A percentile compares a stretch with the other conserved stretches of the same genome.
Evolutionary conservation across 2,888 invertebrate species (phyloP).

Genomic region (Ectobius pallidus): DNA sequence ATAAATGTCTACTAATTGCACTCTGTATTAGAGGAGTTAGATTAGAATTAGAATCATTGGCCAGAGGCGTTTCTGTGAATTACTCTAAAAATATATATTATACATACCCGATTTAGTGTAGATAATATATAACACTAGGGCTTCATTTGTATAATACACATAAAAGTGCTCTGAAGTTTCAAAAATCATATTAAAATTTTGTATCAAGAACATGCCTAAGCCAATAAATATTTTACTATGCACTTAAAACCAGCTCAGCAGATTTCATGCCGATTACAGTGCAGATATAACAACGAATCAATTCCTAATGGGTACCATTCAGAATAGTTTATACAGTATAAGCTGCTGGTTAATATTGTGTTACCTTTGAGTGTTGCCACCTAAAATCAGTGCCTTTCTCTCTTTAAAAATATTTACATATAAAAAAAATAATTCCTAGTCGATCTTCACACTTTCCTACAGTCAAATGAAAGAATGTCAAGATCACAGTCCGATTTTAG

Average conservation of each 20-base stretch:
- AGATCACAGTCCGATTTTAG: constrained; percentile 4
- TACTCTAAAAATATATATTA: not conserved
- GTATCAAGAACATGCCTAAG: constrained; percentile 4
- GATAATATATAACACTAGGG: too few relatives aligned
- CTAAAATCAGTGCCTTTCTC: constrained; percentile 36
- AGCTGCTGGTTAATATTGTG: constrained; percentile 6
- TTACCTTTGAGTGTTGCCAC: constrained; percentile 15
- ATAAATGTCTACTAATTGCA: not conserved
- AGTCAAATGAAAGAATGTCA: not conserved
- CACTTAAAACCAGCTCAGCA: constrained; percentile 1
- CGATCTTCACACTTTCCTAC: constrained; percentile 9
- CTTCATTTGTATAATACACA: constrained; percentile 10
- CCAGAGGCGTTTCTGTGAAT: not conserved
- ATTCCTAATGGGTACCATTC: not conserved
- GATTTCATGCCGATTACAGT: not conserved
- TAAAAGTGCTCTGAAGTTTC: constrained; percentile 17
- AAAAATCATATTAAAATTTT: constrained; percentile 16
- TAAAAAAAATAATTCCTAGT: constrained; percentile 31
- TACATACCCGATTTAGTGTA: not conserved
- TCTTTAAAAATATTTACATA: constrained; percentile 30
- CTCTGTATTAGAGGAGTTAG: not conserved
- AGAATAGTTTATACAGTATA: not conserved
- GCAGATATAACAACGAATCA: not conserved
- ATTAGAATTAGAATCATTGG: constrained; percentile 1
- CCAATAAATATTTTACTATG: constrained; percentile 10